Evolutionary conservation across 2,888 invertebrate species (phyloP).

Genomic region (Argynnis bischoffii): DNA sequence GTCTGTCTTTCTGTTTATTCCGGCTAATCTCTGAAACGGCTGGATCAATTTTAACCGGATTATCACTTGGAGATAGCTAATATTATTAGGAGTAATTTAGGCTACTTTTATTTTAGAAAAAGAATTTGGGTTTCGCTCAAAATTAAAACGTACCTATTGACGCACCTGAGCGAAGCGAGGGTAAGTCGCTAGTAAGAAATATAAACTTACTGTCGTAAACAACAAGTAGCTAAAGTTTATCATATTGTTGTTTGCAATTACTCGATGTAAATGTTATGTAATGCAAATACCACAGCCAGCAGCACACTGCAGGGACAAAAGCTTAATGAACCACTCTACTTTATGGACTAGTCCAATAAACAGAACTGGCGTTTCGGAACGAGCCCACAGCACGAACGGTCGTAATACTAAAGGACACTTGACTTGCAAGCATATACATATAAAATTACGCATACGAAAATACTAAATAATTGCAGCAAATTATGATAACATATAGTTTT

Average conservation of each 20-base stretch:
- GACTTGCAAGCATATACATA: constrained; percentile 48
- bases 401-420: constrained; percentile 73
- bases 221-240: constrained; percentile 23
- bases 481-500: constrained; percentile 51
- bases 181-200: no score
- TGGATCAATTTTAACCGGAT: no score
- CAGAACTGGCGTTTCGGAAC: constrained; percentile 57
- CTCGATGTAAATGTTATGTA: constrained; percentile 64
- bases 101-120: no score
- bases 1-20: no score
- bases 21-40: no score
- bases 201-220: background rate
- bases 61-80: no score
- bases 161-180: no score
- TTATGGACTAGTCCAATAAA: constrained; percentile 73
- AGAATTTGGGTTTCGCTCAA: no score
- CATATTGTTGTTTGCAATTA: constrained; percentile 45
- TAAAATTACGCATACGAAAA: constrained; percentile 61
- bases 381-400: constrained; percentile 53
- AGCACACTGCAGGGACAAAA: constrained; percentile 47
- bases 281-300: constrained; percentile 61
- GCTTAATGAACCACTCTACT: constrained; percentile 72
- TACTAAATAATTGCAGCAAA: constrained; percentile 46
- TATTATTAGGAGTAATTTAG: no score
- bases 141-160: no score